Evolutionary conservation across 1,140 invertebrate genomes (phyloP), one percentile per base, ranked within the genome.

Genomic region (Ips nitidus): DNA sequence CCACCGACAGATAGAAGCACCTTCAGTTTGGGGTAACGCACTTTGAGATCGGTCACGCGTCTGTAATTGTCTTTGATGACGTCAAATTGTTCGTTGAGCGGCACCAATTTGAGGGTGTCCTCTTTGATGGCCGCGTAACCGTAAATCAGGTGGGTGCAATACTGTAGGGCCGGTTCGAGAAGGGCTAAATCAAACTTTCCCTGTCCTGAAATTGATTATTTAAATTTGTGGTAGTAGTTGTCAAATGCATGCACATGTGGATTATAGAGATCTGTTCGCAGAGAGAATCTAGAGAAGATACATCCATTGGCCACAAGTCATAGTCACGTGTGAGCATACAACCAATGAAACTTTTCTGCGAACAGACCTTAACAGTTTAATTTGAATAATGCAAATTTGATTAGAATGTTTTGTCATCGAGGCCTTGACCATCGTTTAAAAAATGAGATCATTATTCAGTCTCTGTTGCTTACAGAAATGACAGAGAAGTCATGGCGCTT

Each of bases 101-200:
- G 86, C 1, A 88, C 81, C 71, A 91, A 79, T 77, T 91, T 90
- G 76, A 88, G 87, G 55, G 83, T 89, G 38, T 88, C 86, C 6
- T 88, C 82, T 71, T 91, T 88, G n/a, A 97, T 86, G 6, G 89
- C 90, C 7, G 92, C 92, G 76, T 90, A 97, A 40, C 93, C 92
- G 75, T 95, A 95, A 39, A 95, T 83, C 56, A 95, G 75, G 80
- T 95, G 93, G 0, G 92, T 93, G 82, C 94, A 97, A 75, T 90
- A 88, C 4, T 87, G 83, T 8, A 92, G 78, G n/a, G 90, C 89
- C 2, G 88, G 85, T 69, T 90, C 88, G 65, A 95, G 77, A 76
- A 94, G 89, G 6, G 86, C 80, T 0, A 91, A 80, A 71, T 88
- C 86, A 77, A 94, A 91, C 76, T 91, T 92, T n/a, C 87, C 90